Percentiles rank a stretch among this genome's conserved stretches.
These are phyloP conservation scores for Cryptomyrus ogoouensis DNA, from an alignment of 2,113 vertebrate genomes.

Conservation along the genomic window DNA sequence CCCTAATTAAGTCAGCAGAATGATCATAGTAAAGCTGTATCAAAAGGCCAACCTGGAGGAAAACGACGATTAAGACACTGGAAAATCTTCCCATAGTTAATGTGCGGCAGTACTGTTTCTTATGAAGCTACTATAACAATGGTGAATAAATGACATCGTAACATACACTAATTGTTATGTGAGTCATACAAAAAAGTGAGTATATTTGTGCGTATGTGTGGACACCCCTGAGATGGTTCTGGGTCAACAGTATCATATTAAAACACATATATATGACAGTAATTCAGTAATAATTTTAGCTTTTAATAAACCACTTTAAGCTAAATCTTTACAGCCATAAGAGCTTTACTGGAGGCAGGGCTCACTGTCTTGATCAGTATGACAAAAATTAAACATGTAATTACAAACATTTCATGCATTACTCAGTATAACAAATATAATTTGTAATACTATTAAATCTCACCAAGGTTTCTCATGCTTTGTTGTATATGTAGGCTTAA, in stretches of 20 bases:
- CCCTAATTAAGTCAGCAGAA: not conserved
- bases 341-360: not conserved
- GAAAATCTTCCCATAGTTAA: not conserved
- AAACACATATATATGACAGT: not conserved
- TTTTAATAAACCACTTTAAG: not conserved
- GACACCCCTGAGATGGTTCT: constrained; percentile 10
- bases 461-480: constrained; percentile 96
- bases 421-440: constrained; percentile 55
- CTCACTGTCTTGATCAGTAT: not conserved
- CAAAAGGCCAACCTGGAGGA: not conserved
- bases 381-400: constrained; percentile 53
- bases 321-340: not conserved
- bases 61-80: not conserved
- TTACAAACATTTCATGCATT: constrained; percentile 83
- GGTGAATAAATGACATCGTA: not conserved
- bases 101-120: not conserved
- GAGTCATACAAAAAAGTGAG: not conserved
- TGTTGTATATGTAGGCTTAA: constrained; percentile 66
- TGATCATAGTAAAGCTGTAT: not conserved
- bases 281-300: not conserved
- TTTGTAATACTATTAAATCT: constrained; percentile 73
- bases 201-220: not conserved
- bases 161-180: not conserved
- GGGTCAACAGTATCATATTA: not conserved
- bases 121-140: not conserved